These are phyloP conservation scores for Gymnothorax reevesii DNA, from an alignment of 2,797 vertebrate species.

Conservation along the genomic window DNA sequence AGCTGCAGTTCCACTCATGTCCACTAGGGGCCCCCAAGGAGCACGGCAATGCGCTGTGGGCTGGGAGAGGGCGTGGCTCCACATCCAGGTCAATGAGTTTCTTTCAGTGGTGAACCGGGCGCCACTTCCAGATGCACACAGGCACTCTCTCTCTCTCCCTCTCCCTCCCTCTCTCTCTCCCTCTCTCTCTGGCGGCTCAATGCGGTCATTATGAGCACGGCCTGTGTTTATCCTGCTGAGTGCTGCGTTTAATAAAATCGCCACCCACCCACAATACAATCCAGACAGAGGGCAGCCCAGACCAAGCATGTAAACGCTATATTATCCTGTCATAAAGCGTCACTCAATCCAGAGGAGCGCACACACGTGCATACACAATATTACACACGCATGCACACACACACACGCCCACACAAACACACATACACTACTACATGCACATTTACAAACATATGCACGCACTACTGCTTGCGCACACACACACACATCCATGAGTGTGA, in stretches of 20 bases:
- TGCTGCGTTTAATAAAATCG: constrained; percentile 29
- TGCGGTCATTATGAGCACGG: constrained; percentile 32
- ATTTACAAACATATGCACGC: too few relatives aligned
- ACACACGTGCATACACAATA: background rate
- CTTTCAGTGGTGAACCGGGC: constrained; percentile 71
- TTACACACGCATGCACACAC: background rate
- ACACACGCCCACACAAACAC: constrained; percentile 30
- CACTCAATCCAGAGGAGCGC: background rate
- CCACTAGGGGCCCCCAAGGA: constrained; percentile 78
- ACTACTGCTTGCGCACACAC: background rate
- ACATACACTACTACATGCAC: background rate
- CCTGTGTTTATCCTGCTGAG: constrained; percentile 28
- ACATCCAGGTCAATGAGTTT: constrained; percentile 84
- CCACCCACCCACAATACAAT: constrained; percentile 21
- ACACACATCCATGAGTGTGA: background rate
- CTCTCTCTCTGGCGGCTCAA: constrained; percentile 32
- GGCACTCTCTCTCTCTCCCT: constrained; percentile 29
- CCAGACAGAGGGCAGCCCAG: background rate
- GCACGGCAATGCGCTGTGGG: constrained; percentile 59
- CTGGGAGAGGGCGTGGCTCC: constrained; percentile 74
- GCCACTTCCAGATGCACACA: constrained; percentile 56
- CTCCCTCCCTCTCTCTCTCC: constrained; percentile 19
- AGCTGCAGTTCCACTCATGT: constrained; percentile 38
- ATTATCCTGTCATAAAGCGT: background rate
- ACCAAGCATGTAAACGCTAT: background rate